Percentiles rank a stretch among this genome's conserved stretches.
phyloP scores from a whole-genome alignment of 2,888 invertebrate genomes.

The Calliphora vomitoria region DNA sequence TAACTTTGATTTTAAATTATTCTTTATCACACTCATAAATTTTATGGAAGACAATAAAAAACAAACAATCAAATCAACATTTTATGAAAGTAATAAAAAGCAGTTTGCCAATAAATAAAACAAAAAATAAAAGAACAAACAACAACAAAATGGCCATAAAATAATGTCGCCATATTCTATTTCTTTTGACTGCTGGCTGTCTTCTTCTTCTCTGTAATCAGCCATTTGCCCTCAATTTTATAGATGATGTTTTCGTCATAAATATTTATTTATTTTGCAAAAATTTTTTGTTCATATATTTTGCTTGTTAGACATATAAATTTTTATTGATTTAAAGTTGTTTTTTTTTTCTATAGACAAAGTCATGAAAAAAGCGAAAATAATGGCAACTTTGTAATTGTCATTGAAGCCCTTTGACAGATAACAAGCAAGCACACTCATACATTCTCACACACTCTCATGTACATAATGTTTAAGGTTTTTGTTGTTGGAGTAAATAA shows the following conservation, averaged over 20 bases:
- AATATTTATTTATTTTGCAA: not conserved
- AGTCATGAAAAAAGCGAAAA: not conserved
- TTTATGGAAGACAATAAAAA: no score
- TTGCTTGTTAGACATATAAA: not conserved
- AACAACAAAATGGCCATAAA: constrained; percentile 4
- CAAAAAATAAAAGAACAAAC: not conserved
- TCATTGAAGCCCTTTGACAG: not conserved
- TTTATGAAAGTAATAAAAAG: constrained; percentile 35
- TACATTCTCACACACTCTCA: not conserved
- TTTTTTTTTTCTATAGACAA: not conserved
- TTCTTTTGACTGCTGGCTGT: not conserved
- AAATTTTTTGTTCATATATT: not conserved
- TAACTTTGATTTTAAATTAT: no score
- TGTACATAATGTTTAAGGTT: not conserved
- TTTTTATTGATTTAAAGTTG: constrained; percentile 4
- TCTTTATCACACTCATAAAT: no score
- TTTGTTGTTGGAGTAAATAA: not conserved
- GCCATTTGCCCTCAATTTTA: constrained; percentile 7
- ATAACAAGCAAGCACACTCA: not conserved
- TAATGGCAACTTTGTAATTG: constrained; percentile 7
- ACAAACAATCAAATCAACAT: constrained; percentile 58
- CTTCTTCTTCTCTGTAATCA: not conserved
- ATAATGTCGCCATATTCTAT: constrained; percentile 27
- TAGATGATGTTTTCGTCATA: not conserved
- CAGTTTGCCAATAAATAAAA: not conserved